phyloP scores from a whole-genome alignment of 2,113 vertebrate genomes.

The Forbesichthys agassizii region DNA sequence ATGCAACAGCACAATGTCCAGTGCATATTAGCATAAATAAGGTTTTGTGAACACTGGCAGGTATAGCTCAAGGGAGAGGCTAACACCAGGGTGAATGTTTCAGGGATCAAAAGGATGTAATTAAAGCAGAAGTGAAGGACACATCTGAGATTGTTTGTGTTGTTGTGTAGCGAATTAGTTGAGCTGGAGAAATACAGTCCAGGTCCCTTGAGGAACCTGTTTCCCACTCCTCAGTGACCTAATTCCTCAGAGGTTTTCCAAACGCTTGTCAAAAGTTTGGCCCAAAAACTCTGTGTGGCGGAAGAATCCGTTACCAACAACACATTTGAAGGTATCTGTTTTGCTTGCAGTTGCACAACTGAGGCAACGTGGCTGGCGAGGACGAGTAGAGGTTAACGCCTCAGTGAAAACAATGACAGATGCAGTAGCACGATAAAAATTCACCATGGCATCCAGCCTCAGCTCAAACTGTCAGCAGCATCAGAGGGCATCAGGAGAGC shows the following conservation, averaged over 20 bases:
- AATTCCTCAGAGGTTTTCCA: slow-evolving; percentile 64
- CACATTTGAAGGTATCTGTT: slow-evolving; percentile 63
- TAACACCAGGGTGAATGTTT: slow-evolving; percentile 29
- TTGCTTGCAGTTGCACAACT: slow-evolving; percentile 66
- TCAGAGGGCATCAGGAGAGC: slow-evolving; percentile 68
- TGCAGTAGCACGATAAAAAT: slow-evolving; percentile 51
- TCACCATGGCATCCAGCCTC: slow-evolving; percentile 55
- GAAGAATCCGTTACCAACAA: slow-evolving; percentile 56
- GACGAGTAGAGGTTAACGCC: slow-evolving; percentile 57
- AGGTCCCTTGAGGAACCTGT: slow-evolving; percentile 49
- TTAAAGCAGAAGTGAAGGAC: slow-evolving; percentile 68
- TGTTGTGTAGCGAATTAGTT: slow-evolving; percentile 37
- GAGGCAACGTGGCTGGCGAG: slow-evolving; percentile 54
- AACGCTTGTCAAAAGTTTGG: slow-evolving; percentile 72
- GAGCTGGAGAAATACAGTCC: slow-evolving; percentile 42
- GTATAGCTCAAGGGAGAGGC: slow-evolving; percentile 28
- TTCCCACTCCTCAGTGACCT: slow-evolving; percentile 66
- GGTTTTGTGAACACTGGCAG: slow-evolving; percentile 45
- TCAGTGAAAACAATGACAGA: slow-evolving; percentile 59
- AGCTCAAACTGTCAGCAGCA: slow-evolving; percentile 59
- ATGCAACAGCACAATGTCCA: no score
- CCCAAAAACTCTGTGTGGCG: slow-evolving; percentile 32
- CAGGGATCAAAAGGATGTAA: slow-evolving; percentile 66
- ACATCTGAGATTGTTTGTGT: slow-evolving; percentile 47
- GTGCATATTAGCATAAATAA: slow-evolving; percentile 15